phyloP scores from a whole-genome alignment of 2,888 invertebrate genomes.

The Meloe dianella region DNA sequence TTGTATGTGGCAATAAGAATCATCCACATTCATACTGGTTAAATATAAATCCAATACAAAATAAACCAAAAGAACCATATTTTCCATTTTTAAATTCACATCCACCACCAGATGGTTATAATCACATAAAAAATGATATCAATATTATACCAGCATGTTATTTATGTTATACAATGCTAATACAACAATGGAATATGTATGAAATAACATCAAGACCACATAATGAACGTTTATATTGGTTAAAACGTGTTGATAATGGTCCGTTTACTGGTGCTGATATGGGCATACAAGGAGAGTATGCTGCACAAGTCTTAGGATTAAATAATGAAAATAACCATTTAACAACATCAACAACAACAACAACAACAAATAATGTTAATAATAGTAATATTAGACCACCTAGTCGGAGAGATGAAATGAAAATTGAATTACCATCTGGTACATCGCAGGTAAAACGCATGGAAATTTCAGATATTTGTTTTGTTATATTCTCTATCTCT shows the following conservation, averaged over 20 bases:
- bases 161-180: slow-evolving; percentile 84
- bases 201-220: slow-evolving; percentile 83
- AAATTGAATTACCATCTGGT: slow-evolving; percentile 48
- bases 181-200: slow-evolving; percentile 91
- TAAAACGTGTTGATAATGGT: slow-evolving; percentile 90
- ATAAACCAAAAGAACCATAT: slow-evolving; percentile 77
- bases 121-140: slow-evolving; percentile 51
- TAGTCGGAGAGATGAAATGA: slow-evolving; percentile 46
- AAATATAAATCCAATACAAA: slow-evolving; percentile 71
- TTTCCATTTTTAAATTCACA: slow-evolving; percentile 92
- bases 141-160: slow-evolving; percentile 76
- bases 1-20: slow-evolving; percentile 77
- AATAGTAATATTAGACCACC: slow-evolving; percentile 25
- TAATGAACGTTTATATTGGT: slow-evolving; percentile 87
- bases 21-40: slow-evolving; percentile 68
- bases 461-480: neutral
- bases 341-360: too few species aligned
- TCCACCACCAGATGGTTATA: slow-evolving; percentile 82
- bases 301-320: slow-evolving; percentile 84
- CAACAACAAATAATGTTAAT: slow-evolving; percentile 32
- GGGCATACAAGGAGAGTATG: slow-evolving; percentile 86
- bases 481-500: neutral
- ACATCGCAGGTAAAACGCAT: slow-evolving; percentile 46
- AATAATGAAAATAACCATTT: slow-evolving; percentile 63
- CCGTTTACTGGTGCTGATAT: slow-evolving; percentile 89